Percentiles rank a stretch among this genome's conserved stretches.
Evolutionary conservation across 2,113 vertebrate genomes (phyloP).

Genomic region (Astatotilapia flaviijosephi): DNA sequence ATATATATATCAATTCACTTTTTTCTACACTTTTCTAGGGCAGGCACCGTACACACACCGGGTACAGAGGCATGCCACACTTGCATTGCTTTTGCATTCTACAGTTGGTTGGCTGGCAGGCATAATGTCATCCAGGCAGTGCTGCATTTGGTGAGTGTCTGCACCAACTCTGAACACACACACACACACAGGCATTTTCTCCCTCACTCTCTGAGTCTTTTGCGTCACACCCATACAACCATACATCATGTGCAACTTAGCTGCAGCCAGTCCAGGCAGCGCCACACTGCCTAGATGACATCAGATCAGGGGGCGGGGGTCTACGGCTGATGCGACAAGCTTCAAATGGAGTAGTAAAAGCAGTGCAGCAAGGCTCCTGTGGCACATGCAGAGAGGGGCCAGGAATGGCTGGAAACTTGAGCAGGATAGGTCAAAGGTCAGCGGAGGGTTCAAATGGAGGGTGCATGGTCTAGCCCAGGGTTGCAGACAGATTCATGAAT

Average conservation of each 20-base stretch:
- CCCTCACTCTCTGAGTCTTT: background rate
- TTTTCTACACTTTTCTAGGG: conserved; percentile 62
- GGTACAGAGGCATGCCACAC: conserved; percentile 88
- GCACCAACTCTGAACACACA: background rate
- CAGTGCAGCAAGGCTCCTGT: conserved; percentile 75
- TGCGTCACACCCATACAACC: background rate
- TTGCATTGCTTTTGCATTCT: conserved; percentile 90
- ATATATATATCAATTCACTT: conserved; percentile 22
- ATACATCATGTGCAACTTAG: background rate
- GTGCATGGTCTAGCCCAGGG: conserved; percentile 71
- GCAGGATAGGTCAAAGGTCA: conserved; percentile 6
- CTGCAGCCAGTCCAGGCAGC: conserved; percentile 15
- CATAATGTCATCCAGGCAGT: conserved; percentile 79
- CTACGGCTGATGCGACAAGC: conserved; percentile 64
- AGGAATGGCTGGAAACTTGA: background rate
- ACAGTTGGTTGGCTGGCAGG: conserved; percentile 77
- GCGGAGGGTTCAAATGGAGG: conserved; percentile 23
- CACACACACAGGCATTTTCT: background rate
- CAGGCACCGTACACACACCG: conserved; percentile 82
- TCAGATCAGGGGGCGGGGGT: conserved; percentile 46
- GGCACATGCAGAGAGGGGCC: conserved; percentile 73
- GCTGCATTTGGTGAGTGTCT: conserved; percentile 26
- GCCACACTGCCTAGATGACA: conserved; percentile 72
- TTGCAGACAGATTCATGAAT: conserved; percentile 73
- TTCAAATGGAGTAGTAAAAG: conserved; percentile 68